A percentile compares a stretch with the other conserved stretches of the same genome.
Evolutionary conservation across 2,888 invertebrate species (phyloP).

Genomic region (Teleogryllus oceanicus): DNA sequence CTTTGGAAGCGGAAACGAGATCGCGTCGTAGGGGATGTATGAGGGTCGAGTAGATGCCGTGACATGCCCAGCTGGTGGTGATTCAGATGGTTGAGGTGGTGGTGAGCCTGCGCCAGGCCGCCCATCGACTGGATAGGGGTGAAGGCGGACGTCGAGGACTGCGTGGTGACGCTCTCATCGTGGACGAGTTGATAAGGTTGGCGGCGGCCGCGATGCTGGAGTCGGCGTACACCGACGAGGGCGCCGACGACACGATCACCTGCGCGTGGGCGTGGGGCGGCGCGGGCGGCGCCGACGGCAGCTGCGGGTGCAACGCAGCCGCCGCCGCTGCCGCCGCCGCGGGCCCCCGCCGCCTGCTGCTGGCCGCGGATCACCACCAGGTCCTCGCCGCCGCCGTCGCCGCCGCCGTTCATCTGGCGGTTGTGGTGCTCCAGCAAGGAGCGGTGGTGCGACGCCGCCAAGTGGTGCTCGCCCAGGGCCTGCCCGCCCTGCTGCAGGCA

Average conservation of each 20-base stretch:
- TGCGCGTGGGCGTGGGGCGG: too few species aligned
- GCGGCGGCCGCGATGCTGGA: conserved; percentile 47
- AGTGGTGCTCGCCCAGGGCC: conserved; percentile 38
- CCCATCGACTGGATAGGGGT: conserved; percentile 90
- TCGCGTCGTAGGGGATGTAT: conserved; percentile 85
- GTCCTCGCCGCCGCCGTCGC: conserved; percentile 36
- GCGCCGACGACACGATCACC: too few species aligned
- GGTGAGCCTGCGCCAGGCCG: conserved; percentile 53
- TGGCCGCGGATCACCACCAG: conserved; percentile 33
- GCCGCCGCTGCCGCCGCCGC: conserved; percentile 41
- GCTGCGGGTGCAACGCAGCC: too few species aligned
- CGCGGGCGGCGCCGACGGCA: too few species aligned
- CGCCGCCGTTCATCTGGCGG: conserved; percentile 41
- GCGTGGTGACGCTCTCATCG: conserved; percentile 61
- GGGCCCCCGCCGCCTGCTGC: conserved; percentile 38
- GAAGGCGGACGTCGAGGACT: conserved; percentile 84
- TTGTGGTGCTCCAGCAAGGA: conserved; percentile 52
- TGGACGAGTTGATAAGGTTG: conserved; percentile 52
- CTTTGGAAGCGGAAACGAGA: conserved; percentile 65
- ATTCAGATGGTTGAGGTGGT: conserved; percentile 58
- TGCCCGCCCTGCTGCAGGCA: conserved; percentile 42
- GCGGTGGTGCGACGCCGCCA: conserved; percentile 58
- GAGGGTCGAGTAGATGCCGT: conserved; percentile 46
- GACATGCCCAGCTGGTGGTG: conserved; percentile 43
- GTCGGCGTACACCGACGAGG: conserved; percentile 38